phyloP scores from a whole-genome alignment of 1,140 invertebrate species.

The Octopus sinensis region DNA sequence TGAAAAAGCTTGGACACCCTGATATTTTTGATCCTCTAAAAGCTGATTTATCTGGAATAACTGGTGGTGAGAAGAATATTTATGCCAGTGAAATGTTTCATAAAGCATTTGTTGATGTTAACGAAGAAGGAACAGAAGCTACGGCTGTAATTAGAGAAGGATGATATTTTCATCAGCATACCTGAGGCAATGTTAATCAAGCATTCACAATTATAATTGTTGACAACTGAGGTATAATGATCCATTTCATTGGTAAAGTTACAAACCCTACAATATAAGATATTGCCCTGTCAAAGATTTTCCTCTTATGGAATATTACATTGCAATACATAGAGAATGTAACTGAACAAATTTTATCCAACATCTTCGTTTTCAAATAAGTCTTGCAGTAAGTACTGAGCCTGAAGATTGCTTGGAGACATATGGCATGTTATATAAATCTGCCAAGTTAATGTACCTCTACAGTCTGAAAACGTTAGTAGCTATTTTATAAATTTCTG shows the following conservation, averaged over 20 bases:
- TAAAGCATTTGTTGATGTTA: conserved; percentile 64
- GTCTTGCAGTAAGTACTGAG: too few species aligned
- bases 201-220: conserved; percentile 73
- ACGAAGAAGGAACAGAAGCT: conserved; percentile 46
- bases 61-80: conserved; percentile 25
- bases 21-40: conserved; percentile 28
- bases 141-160: conserved; percentile 34
- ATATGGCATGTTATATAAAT: too few species aligned
- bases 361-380: too few species aligned
- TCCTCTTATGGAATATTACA: too few species aligned
- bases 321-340: too few species aligned
- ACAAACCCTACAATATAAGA: conserved; percentile 11
- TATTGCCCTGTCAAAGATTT: too few species aligned
- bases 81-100: conserved; percentile 42
- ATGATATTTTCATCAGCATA: conserved; percentile 65
- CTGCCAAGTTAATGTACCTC: too few species aligned
- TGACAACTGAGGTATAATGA: conserved; percentile 62
- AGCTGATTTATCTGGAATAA: conserved; percentile 42
- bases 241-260: conserved; percentile 68
- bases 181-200: conserved; percentile 67
- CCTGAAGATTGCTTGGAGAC: too few species aligned
- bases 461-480: too few species aligned
- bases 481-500: too few species aligned
- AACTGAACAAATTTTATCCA: too few species aligned
- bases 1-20: conserved; percentile 49